Base-by-base conservation (phyloP, 2,797 vertebrate species). In the Apogon hyalosoma region DNA sequence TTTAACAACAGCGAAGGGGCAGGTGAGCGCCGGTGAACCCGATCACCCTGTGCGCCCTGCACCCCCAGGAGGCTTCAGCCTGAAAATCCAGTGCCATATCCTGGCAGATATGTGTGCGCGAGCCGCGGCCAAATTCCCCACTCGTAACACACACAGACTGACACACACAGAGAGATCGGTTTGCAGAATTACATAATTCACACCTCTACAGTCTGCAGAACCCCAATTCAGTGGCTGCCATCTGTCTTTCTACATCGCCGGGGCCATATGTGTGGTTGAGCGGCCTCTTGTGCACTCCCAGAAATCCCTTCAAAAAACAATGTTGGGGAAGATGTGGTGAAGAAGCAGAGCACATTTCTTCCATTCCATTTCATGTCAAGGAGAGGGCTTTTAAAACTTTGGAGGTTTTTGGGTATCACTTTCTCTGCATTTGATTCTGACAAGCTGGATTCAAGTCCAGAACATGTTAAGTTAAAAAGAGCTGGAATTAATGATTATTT, bases 31-130 rank as follows among this genome's bases (percentile, higher is more conserved):
- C 6, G 58, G 46, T 73, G 67, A 82, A 87, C 87, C 88, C 58
- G 40, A 83, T 89, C 72, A 90, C 91, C 91, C 77, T 80, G 43
- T 73, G 83, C 18, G 38, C 91, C 90, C 76, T 88, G 84, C 74
- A 84, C 88, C 78, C 90, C 91, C 47, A 63, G 72, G 73, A 77
- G 78, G 63, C 79, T 86, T 79, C 19, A 53, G 54, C 42, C 56
- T 80, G 43, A 61, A 84, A 69, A 60, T 31, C 15, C 45, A 11
- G 73, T 75, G 77, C 63, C 65, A 79, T 65, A 69, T 67, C 62
- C 64, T 80, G 82, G 69, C 83, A 89, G 63, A 75, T 77, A 68
- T 79, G 63, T 57, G 59, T 51, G 75, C 82, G 66, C 41, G 48
- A 62, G 61, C 47, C 55, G 63, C 2, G 12, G 69, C 43, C 54